phyloP scores from a whole-genome alignment of 1,140 invertebrate species.

The Trichoplusia ni region DNA sequence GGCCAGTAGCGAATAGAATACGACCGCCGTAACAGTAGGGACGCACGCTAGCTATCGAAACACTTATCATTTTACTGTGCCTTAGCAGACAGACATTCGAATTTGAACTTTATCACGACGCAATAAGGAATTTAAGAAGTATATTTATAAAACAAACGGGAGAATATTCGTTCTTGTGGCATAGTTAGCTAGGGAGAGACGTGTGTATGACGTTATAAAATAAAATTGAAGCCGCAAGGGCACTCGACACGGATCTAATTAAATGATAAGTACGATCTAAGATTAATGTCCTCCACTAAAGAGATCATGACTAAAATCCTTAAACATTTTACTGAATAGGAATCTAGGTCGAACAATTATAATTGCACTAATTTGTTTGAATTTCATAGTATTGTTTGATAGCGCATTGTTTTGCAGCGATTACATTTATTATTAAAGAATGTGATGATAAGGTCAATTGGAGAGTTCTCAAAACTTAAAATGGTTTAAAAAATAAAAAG shows the following conservation, averaged over 20 bases:
- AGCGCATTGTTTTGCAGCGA: no score
- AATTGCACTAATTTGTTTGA: conserved; percentile 14
- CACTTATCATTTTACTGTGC: conserved; percentile 43
- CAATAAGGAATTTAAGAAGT: conserved; percentile 27
- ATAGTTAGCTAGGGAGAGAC: conserved; percentile 66
- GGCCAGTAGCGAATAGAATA: conserved; percentile 68
- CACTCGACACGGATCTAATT: conserved; percentile 77
- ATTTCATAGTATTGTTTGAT: neutral
- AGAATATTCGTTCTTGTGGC: conserved; percentile 46
- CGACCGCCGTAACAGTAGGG: conserved; percentile 63
- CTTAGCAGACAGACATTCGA: conserved; percentile 35
- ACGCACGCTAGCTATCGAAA: conserved; percentile 49
- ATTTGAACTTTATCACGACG: conserved; percentile 47
- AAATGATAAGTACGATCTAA: conserved; percentile 79
- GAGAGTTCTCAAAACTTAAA: no score
- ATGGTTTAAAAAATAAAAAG: no score
- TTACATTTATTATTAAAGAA: no score
- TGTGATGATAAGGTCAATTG: no score
- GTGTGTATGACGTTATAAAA: conserved; percentile 81
- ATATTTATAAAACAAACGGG: neutral
- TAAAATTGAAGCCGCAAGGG: conserved; percentile 80
- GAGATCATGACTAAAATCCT: conserved; percentile 64
- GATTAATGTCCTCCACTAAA: conserved; percentile 72
- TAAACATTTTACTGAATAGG: conserved; percentile 30
- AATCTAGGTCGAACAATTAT: conserved; percentile 20